These are phyloP conservation scores for Hephaestus fuliginosus DNA, from an alignment of 2,797 vertebrate species.

Conservation along the genomic window DNA sequence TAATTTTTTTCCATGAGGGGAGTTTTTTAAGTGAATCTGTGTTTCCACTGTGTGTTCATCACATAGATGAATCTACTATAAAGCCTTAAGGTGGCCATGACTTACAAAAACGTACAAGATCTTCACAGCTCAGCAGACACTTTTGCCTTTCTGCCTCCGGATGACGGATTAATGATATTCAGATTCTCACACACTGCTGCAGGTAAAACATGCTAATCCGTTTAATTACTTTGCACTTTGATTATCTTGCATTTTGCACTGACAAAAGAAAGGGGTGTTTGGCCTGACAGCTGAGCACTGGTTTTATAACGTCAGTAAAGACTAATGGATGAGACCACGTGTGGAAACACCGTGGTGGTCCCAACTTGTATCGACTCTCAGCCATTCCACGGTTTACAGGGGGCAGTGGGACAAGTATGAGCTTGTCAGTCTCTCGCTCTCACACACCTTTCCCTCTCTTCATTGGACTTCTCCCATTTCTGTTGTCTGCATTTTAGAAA, in stretches of 20 bases:
- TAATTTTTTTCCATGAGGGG: not conserved
- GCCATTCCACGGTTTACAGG: conserved; percentile 61
- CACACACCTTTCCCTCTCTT: not conserved
- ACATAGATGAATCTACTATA: not conserved
- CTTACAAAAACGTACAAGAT: not conserved
- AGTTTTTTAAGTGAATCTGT: not conserved
- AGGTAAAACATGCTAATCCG: not conserved
- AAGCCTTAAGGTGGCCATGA: not conserved
- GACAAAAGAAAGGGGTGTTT: not conserved
- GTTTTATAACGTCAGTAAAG: conserved; percentile 45
- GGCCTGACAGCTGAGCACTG: conserved; percentile 15
- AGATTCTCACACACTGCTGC: conserved; percentile 16
- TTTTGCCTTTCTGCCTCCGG: not conserved
- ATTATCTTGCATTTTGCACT: not conserved
- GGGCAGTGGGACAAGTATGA: conserved; percentile 60
- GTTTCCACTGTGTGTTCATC: not conserved
- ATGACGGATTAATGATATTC: conserved; percentile 13
- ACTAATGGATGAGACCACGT: conserved; percentile 47
- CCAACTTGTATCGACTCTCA: conserved; percentile 9
- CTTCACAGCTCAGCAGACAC: not conserved
- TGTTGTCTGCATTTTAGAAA: not conserved
- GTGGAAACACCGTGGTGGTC: conserved; percentile 53
- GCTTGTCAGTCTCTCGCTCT: conserved; percentile 59
- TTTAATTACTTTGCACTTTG: not conserved
- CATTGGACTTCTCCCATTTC: not conserved